phyloP scores from a whole-genome alignment of 1,140 invertebrate species.

The Lucilia cuprina region DNA sequence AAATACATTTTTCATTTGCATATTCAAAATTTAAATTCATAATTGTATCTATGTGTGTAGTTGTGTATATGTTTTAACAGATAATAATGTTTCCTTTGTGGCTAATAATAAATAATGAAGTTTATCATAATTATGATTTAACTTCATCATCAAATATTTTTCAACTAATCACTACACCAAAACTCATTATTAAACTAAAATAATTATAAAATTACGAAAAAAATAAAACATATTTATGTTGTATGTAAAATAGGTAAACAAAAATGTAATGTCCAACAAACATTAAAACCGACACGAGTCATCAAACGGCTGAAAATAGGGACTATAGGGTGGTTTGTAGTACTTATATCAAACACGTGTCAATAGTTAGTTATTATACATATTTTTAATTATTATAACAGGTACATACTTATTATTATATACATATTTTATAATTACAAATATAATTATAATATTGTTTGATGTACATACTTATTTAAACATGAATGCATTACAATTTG shows the following conservation, averaged over 20 bases:
- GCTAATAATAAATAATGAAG: background rate
- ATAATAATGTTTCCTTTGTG: no score
- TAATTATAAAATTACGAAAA: background rate
- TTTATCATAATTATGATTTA: background rate
- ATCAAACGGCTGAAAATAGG: background rate
- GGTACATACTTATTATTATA: background rate
- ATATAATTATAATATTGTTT: background rate
- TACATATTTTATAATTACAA: no score
- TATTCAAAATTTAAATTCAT: background rate
- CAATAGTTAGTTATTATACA: background rate
- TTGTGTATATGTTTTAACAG: background rate
- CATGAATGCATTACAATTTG: background rate
- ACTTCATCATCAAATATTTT: background rate
- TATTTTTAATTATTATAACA: background rate
- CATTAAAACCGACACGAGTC: background rate
- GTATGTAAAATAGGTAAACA: background rate
- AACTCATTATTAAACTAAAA: background rate
- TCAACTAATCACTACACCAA: background rate
- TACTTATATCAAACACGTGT: slow-evolving; percentile 1
- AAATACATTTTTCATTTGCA: background rate
- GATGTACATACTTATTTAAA: background rate
- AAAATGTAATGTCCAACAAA: background rate
- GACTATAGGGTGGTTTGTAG: no score
- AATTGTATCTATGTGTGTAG: background rate
- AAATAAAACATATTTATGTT: background rate